Evolutionary conservation across 2,113 vertebrate species (phyloP).

Genomic region (Dryoscopus gambensis): DNA sequence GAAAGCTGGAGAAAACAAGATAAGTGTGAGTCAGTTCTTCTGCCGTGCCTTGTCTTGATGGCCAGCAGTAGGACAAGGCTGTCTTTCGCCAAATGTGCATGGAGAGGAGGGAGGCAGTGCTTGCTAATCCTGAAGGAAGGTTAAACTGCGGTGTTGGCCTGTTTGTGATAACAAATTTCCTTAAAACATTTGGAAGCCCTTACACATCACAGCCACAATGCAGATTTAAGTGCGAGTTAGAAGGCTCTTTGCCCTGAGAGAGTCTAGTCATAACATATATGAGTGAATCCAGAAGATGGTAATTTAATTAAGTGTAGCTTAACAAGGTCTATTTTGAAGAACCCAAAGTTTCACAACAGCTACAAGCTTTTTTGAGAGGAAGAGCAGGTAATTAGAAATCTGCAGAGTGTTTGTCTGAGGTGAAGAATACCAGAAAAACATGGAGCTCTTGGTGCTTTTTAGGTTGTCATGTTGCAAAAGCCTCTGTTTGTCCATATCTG

Average conservation of each 20-base stretch:
- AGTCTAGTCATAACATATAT: background rate
- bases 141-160: background rate
- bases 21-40: background rate
- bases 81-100: background rate
- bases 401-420: background rate
- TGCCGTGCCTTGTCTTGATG: background rate
- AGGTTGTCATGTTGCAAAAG: background rate
- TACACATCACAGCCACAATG: background rate
- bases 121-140: background rate
- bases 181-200: background rate
- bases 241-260: background rate
- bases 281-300: background rate
- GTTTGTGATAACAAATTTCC: background rate
- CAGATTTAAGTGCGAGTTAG: background rate
- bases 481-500: background rate
- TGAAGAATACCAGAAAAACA: background rate
- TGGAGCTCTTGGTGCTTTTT: background rate
- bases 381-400: conserved; percentile 33
- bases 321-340: background rate
- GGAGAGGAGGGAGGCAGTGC: background rate
- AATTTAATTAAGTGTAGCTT: conserved; percentile 6
- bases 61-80: background rate
- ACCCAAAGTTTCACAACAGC: background rate
- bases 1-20: background rate
- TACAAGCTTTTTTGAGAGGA: background rate